A percentile compares a stretch with the other conserved stretches of the same genome.
Conservation (phyloP, 2,888 invertebrate species). For the Dendrolimus houi region DNA sequence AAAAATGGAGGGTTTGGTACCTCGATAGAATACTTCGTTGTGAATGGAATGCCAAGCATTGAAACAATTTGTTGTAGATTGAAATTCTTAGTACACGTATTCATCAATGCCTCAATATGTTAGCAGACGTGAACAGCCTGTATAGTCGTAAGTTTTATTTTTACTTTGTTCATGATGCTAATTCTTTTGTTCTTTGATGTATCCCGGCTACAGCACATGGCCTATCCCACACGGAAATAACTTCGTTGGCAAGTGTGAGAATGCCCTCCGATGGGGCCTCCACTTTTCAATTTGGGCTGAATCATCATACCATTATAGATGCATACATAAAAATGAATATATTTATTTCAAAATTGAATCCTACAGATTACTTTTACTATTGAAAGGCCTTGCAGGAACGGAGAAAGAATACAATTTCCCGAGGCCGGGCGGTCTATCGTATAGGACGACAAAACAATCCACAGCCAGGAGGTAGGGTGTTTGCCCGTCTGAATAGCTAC, state of each 20-base stretch:
- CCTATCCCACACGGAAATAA: slow-evolving; percentile 18
- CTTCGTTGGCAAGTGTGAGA: neutral
- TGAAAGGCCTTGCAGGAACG: neutral
- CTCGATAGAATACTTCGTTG: no score
- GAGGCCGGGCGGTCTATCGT: no score
- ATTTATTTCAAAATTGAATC: no score
- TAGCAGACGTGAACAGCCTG: slow-evolving; percentile 23
- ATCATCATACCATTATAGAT: no score
- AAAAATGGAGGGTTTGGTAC: no score
- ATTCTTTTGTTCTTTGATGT: slow-evolving; percentile 70
- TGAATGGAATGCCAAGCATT: no score
- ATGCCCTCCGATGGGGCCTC: neutral
- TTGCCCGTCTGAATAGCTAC: neutral
- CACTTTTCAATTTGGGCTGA: neutral
- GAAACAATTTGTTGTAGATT: no score
- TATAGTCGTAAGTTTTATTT: slow-evolving; percentile 45
- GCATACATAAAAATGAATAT: no score
- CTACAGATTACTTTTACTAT: no score
- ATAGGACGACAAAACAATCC: neutral
- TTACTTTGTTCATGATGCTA: slow-evolving; percentile 51
- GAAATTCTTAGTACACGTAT: no score
- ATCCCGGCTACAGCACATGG: slow-evolving; percentile 54
- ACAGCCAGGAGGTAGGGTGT: neutral
- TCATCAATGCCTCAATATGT: neutral
- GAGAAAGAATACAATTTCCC: neutral